Evolutionary conservation across 2,113 vertebrate species (phyloP).

Genomic region (Rhadina sibilatrix): DNA sequence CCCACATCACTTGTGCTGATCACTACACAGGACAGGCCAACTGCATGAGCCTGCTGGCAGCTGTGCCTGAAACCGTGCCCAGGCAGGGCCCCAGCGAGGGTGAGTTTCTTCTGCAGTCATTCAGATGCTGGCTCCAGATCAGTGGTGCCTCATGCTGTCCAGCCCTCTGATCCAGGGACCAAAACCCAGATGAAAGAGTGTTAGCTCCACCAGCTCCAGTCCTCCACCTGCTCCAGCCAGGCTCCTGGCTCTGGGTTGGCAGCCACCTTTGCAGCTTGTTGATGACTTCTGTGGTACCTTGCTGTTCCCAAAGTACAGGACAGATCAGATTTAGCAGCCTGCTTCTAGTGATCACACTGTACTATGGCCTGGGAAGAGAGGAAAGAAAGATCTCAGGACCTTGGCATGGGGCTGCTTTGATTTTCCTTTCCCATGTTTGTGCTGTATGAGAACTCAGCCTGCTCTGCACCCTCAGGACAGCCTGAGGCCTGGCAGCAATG

Average conservation of each 20-base stretch:
- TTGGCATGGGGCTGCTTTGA: not conserved
- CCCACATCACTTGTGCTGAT: not conserved
- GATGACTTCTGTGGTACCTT: not conserved
- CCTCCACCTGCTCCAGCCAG: not conserved
- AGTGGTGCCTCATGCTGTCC: not conserved
- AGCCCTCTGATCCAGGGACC: not conserved
- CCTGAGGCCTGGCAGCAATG: not conserved
- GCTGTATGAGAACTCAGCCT: not conserved
- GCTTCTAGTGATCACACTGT: not conserved
- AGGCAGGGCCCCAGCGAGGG: not conserved
- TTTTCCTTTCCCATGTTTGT: not conserved
- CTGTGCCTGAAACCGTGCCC: not conserved
- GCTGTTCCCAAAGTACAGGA: not conserved
- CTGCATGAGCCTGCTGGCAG: not conserved
- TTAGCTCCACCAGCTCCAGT: not conserved
- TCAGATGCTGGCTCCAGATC: not conserved
- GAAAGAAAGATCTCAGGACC: not conserved
- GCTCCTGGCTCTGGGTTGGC: not conserved
- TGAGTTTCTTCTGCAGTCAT: not conserved
- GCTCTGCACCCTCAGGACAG: not conserved
- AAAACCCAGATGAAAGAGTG: not conserved
- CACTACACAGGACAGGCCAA: not conserved
- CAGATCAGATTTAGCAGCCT: not conserved
- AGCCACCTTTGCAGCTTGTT: not conserved
- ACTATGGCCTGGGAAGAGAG: not conserved